phyloP scores from a whole-genome alignment of 2,797 vertebrate species.

The Clamator glandarius region DNA sequence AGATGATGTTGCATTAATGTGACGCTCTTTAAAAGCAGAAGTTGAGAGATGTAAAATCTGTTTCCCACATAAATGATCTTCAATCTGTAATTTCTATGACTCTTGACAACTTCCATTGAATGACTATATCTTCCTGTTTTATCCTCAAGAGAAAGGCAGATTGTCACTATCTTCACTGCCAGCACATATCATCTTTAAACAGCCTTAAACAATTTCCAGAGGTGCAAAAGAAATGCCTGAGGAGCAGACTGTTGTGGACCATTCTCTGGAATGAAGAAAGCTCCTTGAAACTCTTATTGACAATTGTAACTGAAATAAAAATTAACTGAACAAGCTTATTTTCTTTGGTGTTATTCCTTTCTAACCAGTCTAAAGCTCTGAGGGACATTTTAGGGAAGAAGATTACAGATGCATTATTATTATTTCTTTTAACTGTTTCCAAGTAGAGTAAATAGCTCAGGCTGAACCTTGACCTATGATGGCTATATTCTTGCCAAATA shows the following conservation, averaged over 20 bases:
- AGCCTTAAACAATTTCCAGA: conserved; percentile 14
- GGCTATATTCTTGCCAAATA: neutral
- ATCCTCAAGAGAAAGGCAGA: conserved; percentile 26
- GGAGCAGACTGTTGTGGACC: neutral
- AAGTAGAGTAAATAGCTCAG: neutral
- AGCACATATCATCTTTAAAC: neutral
- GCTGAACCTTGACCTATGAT: neutral
- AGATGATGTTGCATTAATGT: conserved; percentile 42
- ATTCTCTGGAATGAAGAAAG: neutral
- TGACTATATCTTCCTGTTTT: neutral
- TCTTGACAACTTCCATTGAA: conserved; percentile 45
- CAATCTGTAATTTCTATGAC: conserved; percentile 49
- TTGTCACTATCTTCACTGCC: neutral
- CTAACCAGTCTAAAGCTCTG: neutral
- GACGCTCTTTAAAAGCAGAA: conserved; percentile 57
- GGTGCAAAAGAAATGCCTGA: neutral
- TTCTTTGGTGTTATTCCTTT: neutral
- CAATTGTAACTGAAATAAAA: neutral
- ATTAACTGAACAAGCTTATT: neutral
- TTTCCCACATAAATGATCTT: conserved; percentile 51
- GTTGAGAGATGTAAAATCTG: neutral
- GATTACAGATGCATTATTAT: neutral
- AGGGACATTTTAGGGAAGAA: neutral
- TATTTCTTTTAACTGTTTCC: neutral
- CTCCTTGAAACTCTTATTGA: neutral